phyloP scores from a whole-genome alignment of 2,113 vertebrate genomes.

The Halcyon malimbica region DNA sequence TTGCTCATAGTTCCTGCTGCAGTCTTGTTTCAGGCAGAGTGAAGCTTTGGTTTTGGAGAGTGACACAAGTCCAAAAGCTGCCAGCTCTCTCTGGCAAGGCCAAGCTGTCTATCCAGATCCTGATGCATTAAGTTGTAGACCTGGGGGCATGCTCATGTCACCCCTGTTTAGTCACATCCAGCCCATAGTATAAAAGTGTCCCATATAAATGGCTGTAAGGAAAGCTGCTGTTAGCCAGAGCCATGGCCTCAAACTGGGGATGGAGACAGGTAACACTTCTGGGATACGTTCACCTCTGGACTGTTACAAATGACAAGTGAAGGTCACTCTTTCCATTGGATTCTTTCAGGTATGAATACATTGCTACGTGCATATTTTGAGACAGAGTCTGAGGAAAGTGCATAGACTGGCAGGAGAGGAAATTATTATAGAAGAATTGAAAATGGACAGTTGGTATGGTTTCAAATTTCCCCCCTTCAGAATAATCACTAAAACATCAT shows the following conservation, averaged over 20 bases:
- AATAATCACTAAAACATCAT: neutral
- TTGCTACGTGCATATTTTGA: neutral
- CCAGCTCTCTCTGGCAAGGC: too few species aligned
- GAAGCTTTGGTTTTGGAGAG: neutral
- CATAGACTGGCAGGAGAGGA: neutral
- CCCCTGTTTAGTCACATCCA: neutral
- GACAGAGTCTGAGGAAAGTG: neutral
- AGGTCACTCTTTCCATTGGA: neutral
- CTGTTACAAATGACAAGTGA: neutral
- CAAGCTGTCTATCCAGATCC: accelerated
- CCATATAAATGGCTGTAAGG: accelerated
- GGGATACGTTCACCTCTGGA: neutral
- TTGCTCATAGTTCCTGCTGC: neutral
- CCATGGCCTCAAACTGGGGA: accelerated
- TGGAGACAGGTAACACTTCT: neutral
- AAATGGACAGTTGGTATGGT: accelerated
- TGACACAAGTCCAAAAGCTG: accelerated
- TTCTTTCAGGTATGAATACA: neutral
- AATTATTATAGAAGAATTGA: neutral
- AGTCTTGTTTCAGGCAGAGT: too few species aligned
- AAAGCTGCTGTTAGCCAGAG: neutral
- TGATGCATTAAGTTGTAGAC: neutral
- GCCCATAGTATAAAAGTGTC: neutral
- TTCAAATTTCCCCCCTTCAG: neutral
- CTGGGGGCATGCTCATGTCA: accelerated